phyloP scores from a whole-genome alignment of 1,140 invertebrate genomes.

The fruit fly (Drosophila melanogaster) region DNA sequence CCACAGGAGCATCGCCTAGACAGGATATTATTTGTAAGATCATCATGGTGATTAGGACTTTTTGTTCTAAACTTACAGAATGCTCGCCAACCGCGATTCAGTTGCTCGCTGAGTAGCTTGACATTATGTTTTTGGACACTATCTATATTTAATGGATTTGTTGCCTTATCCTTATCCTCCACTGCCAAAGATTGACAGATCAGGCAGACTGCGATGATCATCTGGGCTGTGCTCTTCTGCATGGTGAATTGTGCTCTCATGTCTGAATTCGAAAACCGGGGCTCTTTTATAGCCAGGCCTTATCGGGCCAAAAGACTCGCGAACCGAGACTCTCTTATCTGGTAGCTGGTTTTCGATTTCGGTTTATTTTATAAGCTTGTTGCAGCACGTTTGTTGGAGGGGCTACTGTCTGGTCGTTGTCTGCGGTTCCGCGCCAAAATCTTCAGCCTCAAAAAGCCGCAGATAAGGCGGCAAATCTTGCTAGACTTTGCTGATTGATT shows the following conservation, averaged over 20 bases:
- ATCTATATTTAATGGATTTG: slow-evolving; percentile 32
- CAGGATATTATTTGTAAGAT: not conserved
- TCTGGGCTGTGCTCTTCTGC: slow-evolving; percentile 16
- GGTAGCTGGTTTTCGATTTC: slow-evolving; percentile 32
- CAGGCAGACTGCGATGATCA: slow-evolving; percentile 25
- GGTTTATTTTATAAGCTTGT: slow-evolving; percentile 8
- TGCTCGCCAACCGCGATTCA: slow-evolving; percentile 67
- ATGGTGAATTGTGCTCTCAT: slow-evolving; percentile 37
- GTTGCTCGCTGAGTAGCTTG: slow-evolving; percentile 60
- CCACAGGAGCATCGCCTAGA: slow-evolving; percentile 73
- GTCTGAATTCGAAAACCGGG: not conserved
- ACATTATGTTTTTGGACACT: slow-evolving; percentile 66
- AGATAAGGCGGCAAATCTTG: slow-evolving; percentile 29
- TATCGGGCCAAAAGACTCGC: slow-evolving; percentile 21
- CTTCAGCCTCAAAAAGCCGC: slow-evolving; percentile 3
- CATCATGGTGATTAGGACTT: not conserved
- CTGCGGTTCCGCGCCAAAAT: slow-evolving; percentile 42
- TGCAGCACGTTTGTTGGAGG: slow-evolving; percentile 30
- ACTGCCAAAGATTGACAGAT: slow-evolving; percentile 7
- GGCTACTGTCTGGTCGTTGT: slow-evolving; percentile 49
- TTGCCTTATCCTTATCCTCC: slow-evolving; percentile 2
- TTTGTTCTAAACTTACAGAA: slow-evolving; percentile 67
- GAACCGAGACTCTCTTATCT: slow-evolving; percentile 30
- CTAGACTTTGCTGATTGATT: slow-evolving; percentile 27
- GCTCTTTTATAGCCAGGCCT: slow-evolving; percentile 46